Percentiles rank a stretch among this genome's conserved stretches.
These are phyloP conservation scores for Ditylenchus weischeri DNA, from an alignment of 2,888 invertebrate genomes.

Conservation along the genomic window DNA sequence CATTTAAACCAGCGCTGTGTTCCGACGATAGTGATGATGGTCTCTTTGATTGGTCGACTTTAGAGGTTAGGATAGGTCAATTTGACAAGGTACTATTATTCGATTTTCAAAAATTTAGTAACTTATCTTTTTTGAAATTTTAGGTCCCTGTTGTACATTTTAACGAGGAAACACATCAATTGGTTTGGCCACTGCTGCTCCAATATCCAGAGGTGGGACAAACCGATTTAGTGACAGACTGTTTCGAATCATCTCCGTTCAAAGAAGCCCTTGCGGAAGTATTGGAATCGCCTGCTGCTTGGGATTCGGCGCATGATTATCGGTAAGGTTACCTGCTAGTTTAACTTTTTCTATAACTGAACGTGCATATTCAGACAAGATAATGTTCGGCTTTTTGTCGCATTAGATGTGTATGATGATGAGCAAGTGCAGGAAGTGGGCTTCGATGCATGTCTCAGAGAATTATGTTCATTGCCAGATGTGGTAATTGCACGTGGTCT, in stretches of 20 bases:
- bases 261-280: conserved; percentile 66
- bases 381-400: conserved; percentile 47
- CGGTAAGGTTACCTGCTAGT: conserved; percentile 11
- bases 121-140: background rate
- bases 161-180: conserved; percentile 5
- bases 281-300: conserved; percentile 65
- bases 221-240: conserved; percentile 80
- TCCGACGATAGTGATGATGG: conserved; percentile 37
- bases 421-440: conserved; percentile 27
- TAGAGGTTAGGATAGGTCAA: conserved; percentile 41
- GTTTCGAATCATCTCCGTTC: conserved; percentile 63
- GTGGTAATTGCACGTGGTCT: conserved; percentile 42
- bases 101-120: too few species aligned
- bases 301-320: conserved; percentile 65
- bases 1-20: conserved; percentile 48
- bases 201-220: conserved; percentile 61
- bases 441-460: conserved; percentile 12
- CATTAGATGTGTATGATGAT: conserved; percentile 34
- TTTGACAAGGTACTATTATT: conserved; percentile 32
- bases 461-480: conserved; percentile 28
- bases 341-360: background rate
- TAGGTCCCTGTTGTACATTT: background rate
- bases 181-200: conserved; percentile 48
- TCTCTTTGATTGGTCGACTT: conserved; percentile 41
- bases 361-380: conserved; percentile 30